phyloP scores from a whole-genome alignment of 2,797 vertebrate species.

The Pipistrellus nathusii region DNA sequence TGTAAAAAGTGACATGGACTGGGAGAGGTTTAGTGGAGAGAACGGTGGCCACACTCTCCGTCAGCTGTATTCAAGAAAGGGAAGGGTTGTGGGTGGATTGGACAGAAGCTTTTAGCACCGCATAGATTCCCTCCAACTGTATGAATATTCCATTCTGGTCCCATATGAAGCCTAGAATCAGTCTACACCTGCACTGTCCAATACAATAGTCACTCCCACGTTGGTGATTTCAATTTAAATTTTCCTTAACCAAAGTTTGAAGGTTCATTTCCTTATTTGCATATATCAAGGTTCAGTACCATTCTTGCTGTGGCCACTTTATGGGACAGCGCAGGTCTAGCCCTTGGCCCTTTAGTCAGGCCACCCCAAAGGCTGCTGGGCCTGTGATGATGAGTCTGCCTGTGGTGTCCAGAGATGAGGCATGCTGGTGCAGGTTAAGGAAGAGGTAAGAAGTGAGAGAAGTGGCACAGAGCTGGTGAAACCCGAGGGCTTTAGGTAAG shows the following conservation, averaged over 20 bases:
- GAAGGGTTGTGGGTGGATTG: neutral
- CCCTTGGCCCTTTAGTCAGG: neutral
- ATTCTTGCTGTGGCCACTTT: fast-evolving
- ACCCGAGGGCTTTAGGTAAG: fast-evolving
- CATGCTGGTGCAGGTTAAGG: neutral
- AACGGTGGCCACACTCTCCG: fast-evolving
- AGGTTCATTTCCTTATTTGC: neutral
- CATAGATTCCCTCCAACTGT: neutral
- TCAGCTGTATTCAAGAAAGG: neutral
- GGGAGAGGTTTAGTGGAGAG: neutral
- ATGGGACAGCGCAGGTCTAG: neutral
- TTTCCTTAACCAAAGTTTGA: neutral
- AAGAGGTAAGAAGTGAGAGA: fast-evolving
- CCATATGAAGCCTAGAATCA: neutral
- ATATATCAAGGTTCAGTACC: neutral
- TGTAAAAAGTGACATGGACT: neutral
- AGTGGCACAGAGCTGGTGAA: neutral
- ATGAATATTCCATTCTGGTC: neutral
- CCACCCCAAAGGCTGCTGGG: neutral
- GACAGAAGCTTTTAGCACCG: neutral
- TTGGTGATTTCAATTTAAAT: neutral
- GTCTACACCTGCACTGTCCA: neutral
- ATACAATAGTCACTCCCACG: neutral
- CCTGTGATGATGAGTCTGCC: neutral
- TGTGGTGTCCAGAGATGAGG: neutral